Evolutionary conservation across 2,797 vertebrate species (phyloP).

Genomic region (Sebastes cheni): DNA sequence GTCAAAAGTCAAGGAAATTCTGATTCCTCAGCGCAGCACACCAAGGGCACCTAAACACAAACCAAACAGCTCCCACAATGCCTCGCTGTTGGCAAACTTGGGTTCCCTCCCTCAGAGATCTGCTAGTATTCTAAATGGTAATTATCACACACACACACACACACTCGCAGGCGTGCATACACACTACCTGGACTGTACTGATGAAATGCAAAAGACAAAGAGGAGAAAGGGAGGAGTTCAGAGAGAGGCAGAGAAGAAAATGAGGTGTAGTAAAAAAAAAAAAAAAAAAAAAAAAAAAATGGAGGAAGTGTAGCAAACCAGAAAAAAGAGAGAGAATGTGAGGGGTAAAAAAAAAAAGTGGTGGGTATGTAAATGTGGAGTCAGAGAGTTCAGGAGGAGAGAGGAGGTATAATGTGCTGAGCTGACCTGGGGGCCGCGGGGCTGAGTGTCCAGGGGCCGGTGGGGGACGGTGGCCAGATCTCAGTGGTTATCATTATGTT

Average conservation of each 20-base stretch:
- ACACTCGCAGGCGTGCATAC: constrained; percentile 23
- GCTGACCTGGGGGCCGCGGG: constrained; percentile 85
- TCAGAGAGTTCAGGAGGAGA: constrained; percentile 78
- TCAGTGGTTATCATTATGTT: constrained; percentile 87
- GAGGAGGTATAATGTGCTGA: constrained; percentile 82
- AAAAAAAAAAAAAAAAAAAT: constrained; percentile 38
- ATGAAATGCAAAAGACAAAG: constrained; percentile 77
- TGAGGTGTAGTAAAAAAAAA: constrained; percentile 30
- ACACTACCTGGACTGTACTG: constrained; percentile 60
- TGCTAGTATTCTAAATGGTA: constrained; percentile 86
- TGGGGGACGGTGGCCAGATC: constrained; percentile 80
- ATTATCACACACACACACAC: constrained; percentile 70
- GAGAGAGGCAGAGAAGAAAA: constrained; percentile 52
- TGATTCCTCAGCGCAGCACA: constrained; percentile 76
- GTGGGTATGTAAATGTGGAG: constrained; percentile 84
- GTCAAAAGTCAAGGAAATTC: constrained; percentile 88
- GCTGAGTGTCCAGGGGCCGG: constrained; percentile 83
- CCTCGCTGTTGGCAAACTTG: constrained; percentile 77
- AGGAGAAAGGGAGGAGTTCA: constrained; percentile 62
- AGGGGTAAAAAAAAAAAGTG: constrained; percentile 41
- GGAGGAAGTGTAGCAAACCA: constrained; percentile 43
- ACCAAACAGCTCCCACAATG: constrained; percentile 79
- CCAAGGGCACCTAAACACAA: constrained; percentile 79
- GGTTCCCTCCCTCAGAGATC: constrained; percentile 77
- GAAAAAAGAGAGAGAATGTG: constrained; percentile 31